phyloP scores from a whole-genome alignment of 2,797 vertebrate species.

The Pseudocheirus occidentalis region DNA sequence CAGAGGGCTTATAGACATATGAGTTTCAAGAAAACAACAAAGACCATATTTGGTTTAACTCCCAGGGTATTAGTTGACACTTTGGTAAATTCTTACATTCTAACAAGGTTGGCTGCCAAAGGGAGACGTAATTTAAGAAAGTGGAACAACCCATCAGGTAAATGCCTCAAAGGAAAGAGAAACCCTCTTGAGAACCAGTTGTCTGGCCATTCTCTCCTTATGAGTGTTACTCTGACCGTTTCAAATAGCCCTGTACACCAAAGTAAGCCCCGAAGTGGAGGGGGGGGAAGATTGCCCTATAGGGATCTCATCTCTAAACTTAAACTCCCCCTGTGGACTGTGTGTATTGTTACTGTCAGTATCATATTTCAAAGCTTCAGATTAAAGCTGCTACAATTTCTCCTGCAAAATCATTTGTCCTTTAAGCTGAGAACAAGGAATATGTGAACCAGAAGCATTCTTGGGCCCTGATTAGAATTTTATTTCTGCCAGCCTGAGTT shows the following conservation, averaged over 20 bases:
- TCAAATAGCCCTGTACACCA: conserved; percentile 58
- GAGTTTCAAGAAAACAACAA: conserved; percentile 61
- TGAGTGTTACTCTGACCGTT: conserved; percentile 10
- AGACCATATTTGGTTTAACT: conserved; percentile 61
- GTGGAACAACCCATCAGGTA: conserved; percentile 14
- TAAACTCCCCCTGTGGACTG: conserved; percentile 61
- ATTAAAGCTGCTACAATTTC: conserved; percentile 62
- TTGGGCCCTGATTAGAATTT: conserved; percentile 49
- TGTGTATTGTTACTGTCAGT: conserved; percentile 35
- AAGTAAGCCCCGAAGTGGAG: conserved; percentile 50
- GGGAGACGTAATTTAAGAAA: conserved; percentile 65
- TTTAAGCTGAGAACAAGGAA: conserved; percentile 64
- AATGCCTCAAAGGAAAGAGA: conserved; percentile 61
- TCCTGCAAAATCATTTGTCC: conserved; percentile 52
- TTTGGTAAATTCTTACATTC: conserved; percentile 60
- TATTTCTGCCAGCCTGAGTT: conserved; percentile 12
- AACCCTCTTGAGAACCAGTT: conserved; percentile 55
- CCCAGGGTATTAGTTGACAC: conserved; percentile 58
- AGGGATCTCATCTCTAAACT: conserved; percentile 51
- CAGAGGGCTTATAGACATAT: conserved; percentile 58
- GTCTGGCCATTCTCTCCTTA: conserved; percentile 43
- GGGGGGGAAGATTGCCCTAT: conserved; percentile 50
- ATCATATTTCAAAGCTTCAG: conserved; percentile 69
- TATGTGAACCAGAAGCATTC: conserved; percentile 52
- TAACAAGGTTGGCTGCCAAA: conserved; percentile 53